Base-by-base conservation (phyloP, 2,113 vertebrate genomes). In the Corythoichthys intestinalis region DNA sequence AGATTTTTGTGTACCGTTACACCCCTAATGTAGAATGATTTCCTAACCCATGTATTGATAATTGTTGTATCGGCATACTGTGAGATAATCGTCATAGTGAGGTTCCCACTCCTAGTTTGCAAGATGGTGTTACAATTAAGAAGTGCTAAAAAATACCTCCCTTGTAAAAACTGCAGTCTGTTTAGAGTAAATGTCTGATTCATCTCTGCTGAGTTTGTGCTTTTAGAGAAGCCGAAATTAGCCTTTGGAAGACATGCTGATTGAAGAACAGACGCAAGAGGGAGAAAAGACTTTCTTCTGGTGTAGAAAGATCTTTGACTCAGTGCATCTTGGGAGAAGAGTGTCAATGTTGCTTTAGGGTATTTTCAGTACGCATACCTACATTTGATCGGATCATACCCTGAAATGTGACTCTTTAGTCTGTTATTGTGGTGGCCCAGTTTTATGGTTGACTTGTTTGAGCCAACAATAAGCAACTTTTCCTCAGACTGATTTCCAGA, bases 391-490 rank as follows among this genome's bases (percentile, higher is more conserved):
- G 83, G 76, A 85, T 87, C 81, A 86, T 63, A 86, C 79, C 79
- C 80, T 77, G 85, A 90, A 89, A 91, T 80, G 79, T 73, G 84
- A 90, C 62, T 82, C 85, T 80, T 14, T 61, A 79, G 70, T 79
- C 34, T 69, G 75, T 81, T 83, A 76, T 83, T 83, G 56, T 75
- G 81, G 82, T 81, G 73, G 69, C 79, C 71, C 74, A 75, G 74
- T 85, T 82, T 65, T 72, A 77, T 65, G 75, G 73, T 74, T 34
- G 70, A 77, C 76, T 86, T 76, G 72, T 87, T 82, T 77, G 74
- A 87, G 73, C 82, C 85, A 87, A 85, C 83, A 86, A 75, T 72
- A 87, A 65, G 69, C 75, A 72, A 65, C 41, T 74, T 66, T 83
- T 80, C 77, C 81, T 70, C 64, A 59, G 17, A 10, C 72, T 75